Evolutionary conservation across 2,888 invertebrate genomes (phyloP).

Genomic region (Apotomis capreana): DNA sequence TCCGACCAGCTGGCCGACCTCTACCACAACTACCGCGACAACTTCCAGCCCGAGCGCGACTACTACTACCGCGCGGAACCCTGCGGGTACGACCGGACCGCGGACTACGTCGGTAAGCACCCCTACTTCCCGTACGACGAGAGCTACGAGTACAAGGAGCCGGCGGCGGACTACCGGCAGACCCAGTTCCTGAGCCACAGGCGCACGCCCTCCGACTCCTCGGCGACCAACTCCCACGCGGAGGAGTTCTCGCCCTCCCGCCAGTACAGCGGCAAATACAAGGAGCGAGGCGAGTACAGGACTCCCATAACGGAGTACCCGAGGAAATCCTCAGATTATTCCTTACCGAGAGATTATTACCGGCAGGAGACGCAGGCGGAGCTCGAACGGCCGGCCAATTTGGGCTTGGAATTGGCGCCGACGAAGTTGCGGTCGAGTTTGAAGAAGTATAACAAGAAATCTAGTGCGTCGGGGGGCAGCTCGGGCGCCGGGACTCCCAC

Average conservation of each 20-base stretch:
- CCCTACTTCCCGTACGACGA: conserved; percentile 75
- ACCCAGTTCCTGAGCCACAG: conserved; percentile 84
- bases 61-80: conserved; percentile 69
- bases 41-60: conserved; percentile 72
- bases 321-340: conserved; percentile 68
- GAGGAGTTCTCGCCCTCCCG: conserved; percentile 77
- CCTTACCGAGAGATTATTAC: conserved; percentile 70
- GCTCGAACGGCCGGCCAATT: conserved; percentile 73
- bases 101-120: conserved; percentile 74
- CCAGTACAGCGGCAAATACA: conserved; percentile 59
- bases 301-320: conserved; percentile 69
- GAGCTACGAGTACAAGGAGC: conserved; percentile 71
- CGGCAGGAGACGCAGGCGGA: conserved; percentile 67
- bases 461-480: conserved; percentile 80
- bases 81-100: conserved; percentile 71
- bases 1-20: conserved; percentile 86
- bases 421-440: conserved; percentile 90
- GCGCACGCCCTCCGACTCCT: conserved; percentile 90
- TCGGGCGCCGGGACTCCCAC: conserved; percentile 89
- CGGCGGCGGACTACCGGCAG: conserved; percentile 68
- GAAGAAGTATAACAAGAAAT: conserved; percentile 86
- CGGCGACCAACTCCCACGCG: conserved; percentile 81
- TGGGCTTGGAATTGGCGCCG: conserved; percentile 86
- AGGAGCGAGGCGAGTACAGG: conserved; percentile 64
- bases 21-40: conserved; percentile 80